Conservation (phyloP, 2,888 invertebrate genomes). For the Heliconius cydno region DNA sequence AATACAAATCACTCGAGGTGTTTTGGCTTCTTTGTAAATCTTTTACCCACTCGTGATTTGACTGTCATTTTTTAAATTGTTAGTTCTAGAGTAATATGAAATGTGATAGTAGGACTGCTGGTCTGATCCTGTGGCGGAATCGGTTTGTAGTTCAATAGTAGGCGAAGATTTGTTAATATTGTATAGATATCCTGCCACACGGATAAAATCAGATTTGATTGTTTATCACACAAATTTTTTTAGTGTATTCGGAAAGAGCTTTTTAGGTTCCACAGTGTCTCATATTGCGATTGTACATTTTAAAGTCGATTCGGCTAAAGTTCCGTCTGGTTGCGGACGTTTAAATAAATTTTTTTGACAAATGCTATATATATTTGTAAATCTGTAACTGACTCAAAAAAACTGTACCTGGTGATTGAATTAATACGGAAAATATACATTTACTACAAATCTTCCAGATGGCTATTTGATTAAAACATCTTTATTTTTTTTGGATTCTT, state of each 20-base stretch:
- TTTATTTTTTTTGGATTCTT: slow-evolving; percentile 52
- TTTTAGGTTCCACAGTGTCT: slow-evolving; percentile 57
- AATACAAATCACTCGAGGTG: slow-evolving; percentile 47
- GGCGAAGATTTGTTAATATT: slow-evolving; percentile 50
- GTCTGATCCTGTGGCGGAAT: slow-evolving; percentile 57
- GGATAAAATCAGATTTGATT: slow-evolving; percentile 55
- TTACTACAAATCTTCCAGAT: slow-evolving; percentile 81
- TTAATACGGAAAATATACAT: slow-evolving; percentile 81
- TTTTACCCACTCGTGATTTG: slow-evolving; percentile 65
- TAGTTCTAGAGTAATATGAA: slow-evolving; percentile 65
- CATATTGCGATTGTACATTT: slow-evolving; percentile 62
- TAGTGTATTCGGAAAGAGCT: slow-evolving; percentile 62
- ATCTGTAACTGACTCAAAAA: slow-evolving; percentile 70
- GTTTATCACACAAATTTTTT: slow-evolving; percentile 64
- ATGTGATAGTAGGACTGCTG: slow-evolving; percentile 77
- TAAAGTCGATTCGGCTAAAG: slow-evolving; percentile 55
- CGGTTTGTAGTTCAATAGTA: slow-evolving; percentile 49
- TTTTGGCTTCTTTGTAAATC: slow-evolving; percentile 49
- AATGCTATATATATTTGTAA: slow-evolving; percentile 73
- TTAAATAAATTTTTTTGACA: slow-evolving; percentile 66
- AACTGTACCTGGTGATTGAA: slow-evolving; percentile 83
- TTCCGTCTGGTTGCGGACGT: slow-evolving; percentile 65
- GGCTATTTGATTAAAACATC: slow-evolving; percentile 59
- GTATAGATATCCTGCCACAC: slow-evolving; percentile 53
- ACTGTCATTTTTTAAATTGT: slow-evolving; percentile 69